Evolutionary conservation across 2,113 vertebrate species (phyloP).

Genomic region (Ahaetulla prasina): DNA sequence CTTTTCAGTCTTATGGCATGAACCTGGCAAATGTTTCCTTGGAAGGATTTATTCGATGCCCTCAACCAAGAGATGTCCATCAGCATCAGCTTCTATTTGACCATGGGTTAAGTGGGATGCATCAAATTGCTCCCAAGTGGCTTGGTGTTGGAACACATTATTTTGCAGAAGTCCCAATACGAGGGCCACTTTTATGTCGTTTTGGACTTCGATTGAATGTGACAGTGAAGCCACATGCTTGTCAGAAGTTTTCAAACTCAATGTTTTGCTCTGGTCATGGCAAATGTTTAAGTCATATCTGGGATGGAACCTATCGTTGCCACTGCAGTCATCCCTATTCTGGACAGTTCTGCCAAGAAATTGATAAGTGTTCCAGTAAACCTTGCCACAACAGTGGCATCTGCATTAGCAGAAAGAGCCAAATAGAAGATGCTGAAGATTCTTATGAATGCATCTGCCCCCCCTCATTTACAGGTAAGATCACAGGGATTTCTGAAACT

Average conservation of each 20-base stretch:
- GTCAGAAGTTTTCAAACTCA: slow-evolving; percentile 63
- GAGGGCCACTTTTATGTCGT: slow-evolving; percentile 62
- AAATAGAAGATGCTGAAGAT: slow-evolving; percentile 41
- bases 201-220: slow-evolving; percentile 76
- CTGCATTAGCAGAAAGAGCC: slow-evolving; percentile 64
- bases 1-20: slow-evolving; percentile 70
- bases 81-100: slow-evolving; percentile 67
- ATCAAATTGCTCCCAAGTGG: slow-evolving; percentile 70
- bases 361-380: slow-evolving; percentile 68
- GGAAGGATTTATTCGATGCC: slow-evolving; percentile 73
- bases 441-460: slow-evolving; percentile 70
- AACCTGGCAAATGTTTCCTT: slow-evolving; percentile 75
- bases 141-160: slow-evolving; percentile 74
- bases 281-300: slow-evolving; percentile 68
- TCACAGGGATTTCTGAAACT: neutral
- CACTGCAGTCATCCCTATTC: slow-evolving; percentile 70
- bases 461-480: slow-evolving; percentile 75
- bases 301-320: slow-evolving; percentile 72
- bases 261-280: slow-evolving; percentile 77
- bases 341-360: slow-evolving; percentile 77
- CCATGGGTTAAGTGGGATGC: slow-evolving; percentile 60
- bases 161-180: slow-evolving; percentile 70
- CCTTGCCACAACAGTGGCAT: slow-evolving; percentile 74
- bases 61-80: slow-evolving; percentile 25
- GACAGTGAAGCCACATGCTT: slow-evolving; percentile 73